Conservation (phyloP, 2,888 invertebrate genomes). For the Aleiodes testaceus region DNA sequence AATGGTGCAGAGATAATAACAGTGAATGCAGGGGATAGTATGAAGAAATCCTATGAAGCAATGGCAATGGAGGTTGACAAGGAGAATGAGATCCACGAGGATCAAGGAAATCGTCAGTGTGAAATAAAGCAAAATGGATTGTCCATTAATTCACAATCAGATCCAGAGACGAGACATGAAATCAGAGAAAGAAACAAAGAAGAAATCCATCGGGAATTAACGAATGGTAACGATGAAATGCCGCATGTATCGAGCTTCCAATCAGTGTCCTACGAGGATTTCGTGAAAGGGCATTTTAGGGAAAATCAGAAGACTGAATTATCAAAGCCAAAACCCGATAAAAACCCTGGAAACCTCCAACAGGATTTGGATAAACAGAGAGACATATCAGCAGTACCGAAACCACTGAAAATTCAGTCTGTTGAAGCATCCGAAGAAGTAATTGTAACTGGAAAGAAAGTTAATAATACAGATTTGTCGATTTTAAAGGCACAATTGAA, state of each 20-base stretch:
- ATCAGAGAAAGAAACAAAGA: slow-evolving; percentile 35
- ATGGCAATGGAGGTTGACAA: slow-evolving; percentile 19
- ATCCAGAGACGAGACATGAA: neutral
- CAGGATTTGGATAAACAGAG: neutral
- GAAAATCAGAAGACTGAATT: slow-evolving; percentile 27
- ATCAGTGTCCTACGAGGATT: slow-evolving; percentile 64
- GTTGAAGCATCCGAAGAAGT: neutral
- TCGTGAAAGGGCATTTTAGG: slow-evolving; percentile 57
- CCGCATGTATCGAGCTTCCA: slow-evolving; percentile 56
- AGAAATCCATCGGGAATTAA: slow-evolving; percentile 44
- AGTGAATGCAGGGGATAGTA: neutral
- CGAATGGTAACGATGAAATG: slow-evolving; percentile 56
- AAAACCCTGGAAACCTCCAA: neutral
- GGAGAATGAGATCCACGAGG: slow-evolving; percentile 4
- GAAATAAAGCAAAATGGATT: slow-evolving; percentile 19
- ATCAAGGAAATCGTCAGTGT: neutral
- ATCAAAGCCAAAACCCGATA: neutral
- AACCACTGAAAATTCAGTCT: slow-evolving; percentile 50
- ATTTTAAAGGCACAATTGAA: slow-evolving; percentile 54
- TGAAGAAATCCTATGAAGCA: slow-evolving; percentile 7
- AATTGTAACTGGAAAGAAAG: neutral
- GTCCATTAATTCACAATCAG: neutral
- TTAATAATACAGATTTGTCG: slow-evolving; percentile 50
- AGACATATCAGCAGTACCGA: neutral
- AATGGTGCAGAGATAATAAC: slow-evolving; percentile 27